These are phyloP conservation scores for Elaeidobius kamerunicus DNA, from an alignment of 2,888 invertebrate species.

Conservation along the genomic window DNA sequence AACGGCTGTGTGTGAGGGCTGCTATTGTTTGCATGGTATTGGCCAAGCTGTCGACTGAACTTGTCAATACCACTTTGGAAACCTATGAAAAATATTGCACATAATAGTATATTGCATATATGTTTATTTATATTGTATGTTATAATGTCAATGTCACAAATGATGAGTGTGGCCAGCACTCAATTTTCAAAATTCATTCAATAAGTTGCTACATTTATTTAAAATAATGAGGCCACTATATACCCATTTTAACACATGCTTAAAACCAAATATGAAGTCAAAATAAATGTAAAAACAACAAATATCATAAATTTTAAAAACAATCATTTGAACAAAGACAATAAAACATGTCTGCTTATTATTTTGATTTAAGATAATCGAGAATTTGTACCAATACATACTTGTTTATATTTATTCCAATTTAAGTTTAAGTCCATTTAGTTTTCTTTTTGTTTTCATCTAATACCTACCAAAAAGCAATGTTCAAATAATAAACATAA, in stretches of 20 bases:
- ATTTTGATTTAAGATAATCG: neutral
- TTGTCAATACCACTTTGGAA: constrained; percentile 29
- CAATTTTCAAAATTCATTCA: constrained; percentile 6
- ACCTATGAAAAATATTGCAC: constrained; percentile 28
- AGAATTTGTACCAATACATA: too few relatives aligned
- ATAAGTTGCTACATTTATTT: neutral
- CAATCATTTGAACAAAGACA: neutral
- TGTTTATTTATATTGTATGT: neutral
- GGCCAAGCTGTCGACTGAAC: constrained; percentile 31
- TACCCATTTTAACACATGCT: too few relatives aligned
- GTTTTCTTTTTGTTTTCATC: constrained; percentile 2
- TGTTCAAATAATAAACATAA: constrained; percentile 8
- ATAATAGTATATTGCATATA: constrained; percentile 6
- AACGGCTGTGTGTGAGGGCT: constrained; percentile 4
- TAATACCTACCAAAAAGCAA: constrained; percentile 27
- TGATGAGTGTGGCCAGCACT: constrained; percentile 14
- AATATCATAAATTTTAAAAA: constrained; percentile 3
- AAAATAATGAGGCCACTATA: too few relatives aligned
- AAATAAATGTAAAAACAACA: too few relatives aligned
- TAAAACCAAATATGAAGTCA: too few relatives aligned
- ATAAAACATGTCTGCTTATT: neutral
- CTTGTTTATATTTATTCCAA: neutral
- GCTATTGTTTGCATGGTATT: constrained; percentile 24
- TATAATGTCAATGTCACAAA: constrained; percentile 2
- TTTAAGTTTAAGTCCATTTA: neutral